Base-by-base conservation (phyloP, 2,113 vertebrate genomes). In the Illadopsis cleaveri region DNA sequence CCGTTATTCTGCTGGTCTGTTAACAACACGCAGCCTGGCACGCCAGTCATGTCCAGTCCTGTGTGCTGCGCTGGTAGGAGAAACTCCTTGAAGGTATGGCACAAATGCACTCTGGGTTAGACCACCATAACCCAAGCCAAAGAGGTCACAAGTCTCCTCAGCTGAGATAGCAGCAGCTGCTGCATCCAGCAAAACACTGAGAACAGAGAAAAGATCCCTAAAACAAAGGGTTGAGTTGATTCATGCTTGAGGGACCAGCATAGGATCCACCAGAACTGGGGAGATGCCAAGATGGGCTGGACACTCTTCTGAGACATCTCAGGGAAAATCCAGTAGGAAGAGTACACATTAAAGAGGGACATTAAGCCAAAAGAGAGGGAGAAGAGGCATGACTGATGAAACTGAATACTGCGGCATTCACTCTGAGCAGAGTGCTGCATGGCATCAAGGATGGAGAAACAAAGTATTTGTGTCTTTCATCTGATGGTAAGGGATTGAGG, bases 1-100 rank as follows among this genome's bases (percentile, higher is more conserved):
- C 94, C 96, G 96, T 97, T 94, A 96, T 96, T 92, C 90, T 94
- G 94, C 85, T 95, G 92, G 92, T 92, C 92, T 97, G 93, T 90
- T 94, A 95, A 94, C 71, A 94, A 94, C 94, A 83, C 23, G 0
- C 68, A 93, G 93, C 90, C 87, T 95, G 93, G 94, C 93, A 96
- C 0, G 7, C 79, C 17, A 28, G 79, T 42, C 57, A 40, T 61
- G 78, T 48, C 66, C 54, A 62, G 79, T 53, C 54, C 0, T 0
- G 86, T 10, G 14, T 22, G 45, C 62, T 53, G 76, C 1, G 4
- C 14, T 82, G 76, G 68, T 78, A 93, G 75, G 79, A 88, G 94
- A 91, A 93, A 19, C 35, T 89, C 81, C 91, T 75, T 76, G 73
- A 71, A 94, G 90, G 22, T 56, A 73, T 15, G 71, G 68, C 53